Conservation (phyloP, 2,797 vertebrate genomes). For the Calcarius lapponicus region DNA sequence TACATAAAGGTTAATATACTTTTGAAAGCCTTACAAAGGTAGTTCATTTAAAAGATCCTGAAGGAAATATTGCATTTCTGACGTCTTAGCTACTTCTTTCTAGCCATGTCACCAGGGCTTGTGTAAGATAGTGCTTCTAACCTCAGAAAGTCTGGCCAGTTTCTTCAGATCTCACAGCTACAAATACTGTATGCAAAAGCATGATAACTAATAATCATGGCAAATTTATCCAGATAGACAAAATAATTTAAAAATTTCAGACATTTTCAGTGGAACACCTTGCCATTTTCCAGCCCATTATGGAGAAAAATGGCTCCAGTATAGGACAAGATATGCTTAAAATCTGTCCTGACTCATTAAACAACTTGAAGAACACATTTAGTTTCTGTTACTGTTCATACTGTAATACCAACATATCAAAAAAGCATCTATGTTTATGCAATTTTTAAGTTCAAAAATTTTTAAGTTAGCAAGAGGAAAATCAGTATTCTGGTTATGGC, state of each 20-base stretch:
- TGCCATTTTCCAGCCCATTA: background rate
- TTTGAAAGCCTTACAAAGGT: background rate
- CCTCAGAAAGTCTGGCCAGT: background rate
- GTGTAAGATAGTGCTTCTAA: background rate
- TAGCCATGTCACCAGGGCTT: background rate
- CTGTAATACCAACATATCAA: background rate
- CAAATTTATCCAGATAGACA: background rate
- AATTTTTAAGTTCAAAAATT: background rate
- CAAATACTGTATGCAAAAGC: background rate
- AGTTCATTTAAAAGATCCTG: background rate
- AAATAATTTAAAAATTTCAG: background rate
- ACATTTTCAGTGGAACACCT: background rate
- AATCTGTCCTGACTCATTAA: background rate
- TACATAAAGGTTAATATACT: background rate
- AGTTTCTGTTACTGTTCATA: background rate
- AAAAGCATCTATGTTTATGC: background rate
- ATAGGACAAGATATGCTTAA: background rate
- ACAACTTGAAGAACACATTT: background rate
- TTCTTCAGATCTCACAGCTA: fast-evolving
- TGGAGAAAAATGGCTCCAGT: background rate
- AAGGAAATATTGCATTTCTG: background rate
- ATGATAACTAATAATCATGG: background rate
- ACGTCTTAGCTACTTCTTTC: background rate
- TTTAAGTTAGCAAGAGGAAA: background rate
- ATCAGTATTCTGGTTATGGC: background rate